These are phyloP conservation scores for Lasioglossum villosulum DNA, from an alignment of 2,888 invertebrate species.

Conservation along the genomic window DNA sequence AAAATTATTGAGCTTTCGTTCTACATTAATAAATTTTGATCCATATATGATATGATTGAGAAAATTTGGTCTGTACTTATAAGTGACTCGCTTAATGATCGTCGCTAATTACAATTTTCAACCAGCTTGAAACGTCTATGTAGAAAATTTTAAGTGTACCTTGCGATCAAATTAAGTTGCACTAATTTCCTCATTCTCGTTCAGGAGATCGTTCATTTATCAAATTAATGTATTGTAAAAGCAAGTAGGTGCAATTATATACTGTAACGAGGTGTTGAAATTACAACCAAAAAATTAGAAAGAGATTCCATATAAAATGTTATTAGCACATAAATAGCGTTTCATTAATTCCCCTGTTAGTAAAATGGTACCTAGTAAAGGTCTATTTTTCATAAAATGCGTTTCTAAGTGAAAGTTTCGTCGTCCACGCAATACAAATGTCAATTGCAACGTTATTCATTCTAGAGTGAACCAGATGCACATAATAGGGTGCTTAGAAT, in stretches of 20 bases:
- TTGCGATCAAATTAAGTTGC: background rate
- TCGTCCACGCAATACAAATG: background rate
- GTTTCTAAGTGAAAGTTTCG: background rate
- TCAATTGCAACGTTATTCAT: background rate
- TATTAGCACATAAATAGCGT: background rate
- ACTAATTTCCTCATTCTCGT: background rate
- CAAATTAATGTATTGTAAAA: slow-evolving; percentile 9
- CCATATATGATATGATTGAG: background rate
- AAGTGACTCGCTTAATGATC: background rate
- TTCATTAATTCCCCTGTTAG: background rate
- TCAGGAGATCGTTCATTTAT: background rate
- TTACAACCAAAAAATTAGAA: background rate
- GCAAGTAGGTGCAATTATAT: slow-evolving; percentile 13
- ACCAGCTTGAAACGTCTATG: background rate
- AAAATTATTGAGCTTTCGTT: background rate
- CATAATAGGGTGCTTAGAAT: background rate
- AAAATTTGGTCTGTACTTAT: background rate
- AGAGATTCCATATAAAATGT: background rate
- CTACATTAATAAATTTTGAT: background rate
- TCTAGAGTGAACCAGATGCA: background rate
- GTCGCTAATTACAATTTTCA: background rate
- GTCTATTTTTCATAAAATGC: background rate
- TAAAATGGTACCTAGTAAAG: background rate
- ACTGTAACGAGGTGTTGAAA: background rate
- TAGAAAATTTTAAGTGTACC: background rate